A percentile compares a stretch with the other conserved stretches of the same genome.
Evolutionary conservation across 2,888 invertebrate species (phyloP).

Genomic region (Sisyra nigra): DNA sequence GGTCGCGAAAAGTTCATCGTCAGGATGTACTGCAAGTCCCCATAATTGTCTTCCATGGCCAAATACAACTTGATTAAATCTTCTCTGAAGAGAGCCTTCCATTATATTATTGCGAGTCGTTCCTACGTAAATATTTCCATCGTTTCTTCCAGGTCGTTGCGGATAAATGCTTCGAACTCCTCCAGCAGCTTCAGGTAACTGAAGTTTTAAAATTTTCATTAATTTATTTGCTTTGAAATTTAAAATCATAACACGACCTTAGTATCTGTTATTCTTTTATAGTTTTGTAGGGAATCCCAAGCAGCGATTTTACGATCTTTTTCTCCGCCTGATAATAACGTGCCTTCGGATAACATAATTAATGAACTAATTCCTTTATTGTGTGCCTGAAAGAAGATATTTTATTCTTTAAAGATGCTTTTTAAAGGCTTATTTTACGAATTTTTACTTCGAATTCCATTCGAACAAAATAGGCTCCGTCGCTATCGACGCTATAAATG

Average conservation of each 20-base stretch:
- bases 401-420: neutral
- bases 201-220: constrained; percentile 14
- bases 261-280: constrained; percentile 76
- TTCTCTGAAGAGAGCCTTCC: constrained; percentile 76
- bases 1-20: constrained; percentile 80
- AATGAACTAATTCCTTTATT: constrained; percentile 76
- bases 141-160: constrained; percentile 71
- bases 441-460: constrained; percentile 63
- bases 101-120: constrained; percentile 79
- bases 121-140: constrained; percentile 82
- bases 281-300: constrained; percentile 83
- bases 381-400: constrained; percentile 41
- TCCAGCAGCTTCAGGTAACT: constrained; percentile 79
- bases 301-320: constrained; percentile 81
- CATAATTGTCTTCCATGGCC: constrained; percentile 78
- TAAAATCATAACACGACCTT: constrained; percentile 37
- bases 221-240: neutral
- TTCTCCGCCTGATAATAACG: constrained; percentile 77
- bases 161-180: constrained; percentile 80
- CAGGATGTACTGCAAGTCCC: constrained; percentile 80
- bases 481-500: constrained; percentile 76
- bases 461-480: constrained; percentile 75
- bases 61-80: constrained; percentile 75
- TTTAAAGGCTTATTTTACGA: neutral
- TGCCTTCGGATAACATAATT: constrained; percentile 80